Evolutionary conservation across 2,113 vertebrate species (phyloP), one percentile per base, ranked within the genome.

Genomic region (Clarias magur): DNA sequence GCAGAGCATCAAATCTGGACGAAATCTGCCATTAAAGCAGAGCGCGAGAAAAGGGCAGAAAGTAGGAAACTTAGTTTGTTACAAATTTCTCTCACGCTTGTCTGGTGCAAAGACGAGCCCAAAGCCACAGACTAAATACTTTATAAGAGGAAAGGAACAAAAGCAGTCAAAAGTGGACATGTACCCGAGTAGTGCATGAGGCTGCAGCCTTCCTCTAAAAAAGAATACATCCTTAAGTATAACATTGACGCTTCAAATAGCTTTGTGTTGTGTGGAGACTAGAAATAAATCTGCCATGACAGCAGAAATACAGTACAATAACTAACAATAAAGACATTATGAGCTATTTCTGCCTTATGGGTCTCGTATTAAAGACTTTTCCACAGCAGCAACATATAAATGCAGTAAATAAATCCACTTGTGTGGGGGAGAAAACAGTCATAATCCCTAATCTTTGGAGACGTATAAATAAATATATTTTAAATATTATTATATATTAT

Each of bases 301-400:
- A 84, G 67, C 65, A 84, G 67, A 84, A 84, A 59, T 23, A 25
- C 65, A 60, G 11, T 9, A 84, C 83, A 84, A 84, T 84, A 60
- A 73, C 65, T 59, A 72, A 57, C 48, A 34, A 56, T 68, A 84
- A 84, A 57, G 67, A 8, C 54, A 25, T 84, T 84, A 8, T 15
- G 19, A 15, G 82, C 63, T 25, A 56, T 59, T 54, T 54, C 67
- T 25, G 67, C 83, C 67, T 59, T 59, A 25, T 59, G 67, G 83
- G 67, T 84, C 83, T 59, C 53, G 4, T 84, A 84, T 38, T 84
- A 84, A 73, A 34, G n/a, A 56, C 27, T 59, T 15, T 82, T 81
- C 23, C 21, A 54, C 60, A 68, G 42, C 80, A 82, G 42, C 42
- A 53, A 83, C 81, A 68, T 34, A 83, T 68, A 68, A 30, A 83